phyloP scores from a whole-genome alignment of 2,797 vertebrate species.

The Apogon talboti region DNA sequence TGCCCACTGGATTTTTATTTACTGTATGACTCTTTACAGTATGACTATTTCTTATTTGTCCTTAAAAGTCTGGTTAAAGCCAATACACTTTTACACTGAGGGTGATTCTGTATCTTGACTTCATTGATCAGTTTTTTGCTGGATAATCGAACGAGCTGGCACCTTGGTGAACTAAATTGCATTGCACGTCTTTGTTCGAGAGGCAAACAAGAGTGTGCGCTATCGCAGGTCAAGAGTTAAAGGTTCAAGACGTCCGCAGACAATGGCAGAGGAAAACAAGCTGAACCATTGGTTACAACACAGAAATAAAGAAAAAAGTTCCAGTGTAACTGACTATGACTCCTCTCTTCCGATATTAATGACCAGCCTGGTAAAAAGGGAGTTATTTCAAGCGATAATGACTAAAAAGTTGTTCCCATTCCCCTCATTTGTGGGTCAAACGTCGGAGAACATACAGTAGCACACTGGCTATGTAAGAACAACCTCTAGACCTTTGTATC shows the following conservation, averaged over 20 bases:
- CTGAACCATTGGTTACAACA: not conserved
- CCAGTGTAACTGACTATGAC: slow-evolving; percentile 24
- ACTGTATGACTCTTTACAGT: too few species aligned
- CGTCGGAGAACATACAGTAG: slow-evolving; percentile 3
- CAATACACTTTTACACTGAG: too few species aligned
- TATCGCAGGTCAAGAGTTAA: not conserved
- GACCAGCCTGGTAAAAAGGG: slow-evolving; percentile 30
- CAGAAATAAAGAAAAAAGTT: slow-evolving; percentile 18
- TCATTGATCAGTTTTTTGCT: too few species aligned
- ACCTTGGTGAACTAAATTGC: too few species aligned
- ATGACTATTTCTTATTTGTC: too few species aligned
- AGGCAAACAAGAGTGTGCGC: not conserved
- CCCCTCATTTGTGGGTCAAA: slow-evolving; percentile 32
- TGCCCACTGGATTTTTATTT: too few species aligned
- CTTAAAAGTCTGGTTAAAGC: too few species aligned
- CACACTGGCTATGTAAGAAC: slow-evolving; percentile 24
- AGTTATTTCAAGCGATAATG: slow-evolving; percentile 38
- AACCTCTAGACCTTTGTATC: slow-evolving; percentile 61
- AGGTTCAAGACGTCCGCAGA: slow-evolving; percentile 5
- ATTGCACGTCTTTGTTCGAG: too few species aligned
- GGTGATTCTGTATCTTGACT: too few species aligned
- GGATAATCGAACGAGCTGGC: too few species aligned
- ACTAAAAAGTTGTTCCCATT: slow-evolving; percentile 14
- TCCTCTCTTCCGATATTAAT: slow-evolving; percentile 28
- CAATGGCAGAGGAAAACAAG: not conserved